These are phyloP conservation scores for Crocidura indochinensis DNA, from an alignment of 2,797 vertebrate genomes.

Conservation along the genomic window DNA sequence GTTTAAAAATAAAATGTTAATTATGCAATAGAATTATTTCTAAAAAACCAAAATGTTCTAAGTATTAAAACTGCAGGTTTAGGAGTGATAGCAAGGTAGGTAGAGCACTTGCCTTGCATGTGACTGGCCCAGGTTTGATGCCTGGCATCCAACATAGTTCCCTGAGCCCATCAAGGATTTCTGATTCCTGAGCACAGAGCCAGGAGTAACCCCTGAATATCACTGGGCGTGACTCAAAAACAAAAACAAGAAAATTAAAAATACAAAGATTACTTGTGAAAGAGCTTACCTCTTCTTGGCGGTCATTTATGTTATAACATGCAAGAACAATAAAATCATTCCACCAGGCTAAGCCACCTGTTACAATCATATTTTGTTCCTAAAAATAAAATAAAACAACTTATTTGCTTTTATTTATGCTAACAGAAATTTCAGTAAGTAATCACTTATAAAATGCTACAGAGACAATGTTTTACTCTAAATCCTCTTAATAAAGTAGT, in stretches of 20 bases:
- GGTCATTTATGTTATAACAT: slow-evolving; percentile 98
- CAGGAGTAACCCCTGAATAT: too few species aligned
- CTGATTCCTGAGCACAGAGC: too few species aligned
- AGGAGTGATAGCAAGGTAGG: too few species aligned
- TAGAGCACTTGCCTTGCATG: too few species aligned
- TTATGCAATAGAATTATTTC: slow-evolving; percentile 47
- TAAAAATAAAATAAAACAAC: slow-evolving; percentile 85
- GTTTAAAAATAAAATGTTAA: slow-evolving; percentile 23
- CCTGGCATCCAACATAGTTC: too few species aligned
- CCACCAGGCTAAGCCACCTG: slow-evolving; percentile 99
- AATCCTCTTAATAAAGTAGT: slow-evolving; percentile 20
- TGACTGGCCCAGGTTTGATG: too few species aligned
- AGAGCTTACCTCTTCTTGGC: slow-evolving; percentile 95
- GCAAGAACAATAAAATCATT: slow-evolving; percentile 98
- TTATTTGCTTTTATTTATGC: slow-evolving; percentile 59
- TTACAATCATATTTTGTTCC: slow-evolving; percentile 99
- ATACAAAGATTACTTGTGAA: slow-evolving; percentile 53
- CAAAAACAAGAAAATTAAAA: slow-evolving; percentile 36
- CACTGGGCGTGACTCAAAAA: too few species aligned
- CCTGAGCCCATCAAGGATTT: too few species aligned
- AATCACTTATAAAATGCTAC: slow-evolving; percentile 53
- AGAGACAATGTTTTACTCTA: slow-evolving; percentile 48
- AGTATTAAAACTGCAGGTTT: slow-evolving; percentile 27
- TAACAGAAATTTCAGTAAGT: slow-evolving; percentile 58
- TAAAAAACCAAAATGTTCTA: slow-evolving; percentile 42